Percentiles rank a stretch among this genome's conserved stretches.
These are phyloP conservation scores for Autographa pulchrina DNA, from an alignment of 2,888 invertebrate species.

Conservation along the genomic window DNA sequence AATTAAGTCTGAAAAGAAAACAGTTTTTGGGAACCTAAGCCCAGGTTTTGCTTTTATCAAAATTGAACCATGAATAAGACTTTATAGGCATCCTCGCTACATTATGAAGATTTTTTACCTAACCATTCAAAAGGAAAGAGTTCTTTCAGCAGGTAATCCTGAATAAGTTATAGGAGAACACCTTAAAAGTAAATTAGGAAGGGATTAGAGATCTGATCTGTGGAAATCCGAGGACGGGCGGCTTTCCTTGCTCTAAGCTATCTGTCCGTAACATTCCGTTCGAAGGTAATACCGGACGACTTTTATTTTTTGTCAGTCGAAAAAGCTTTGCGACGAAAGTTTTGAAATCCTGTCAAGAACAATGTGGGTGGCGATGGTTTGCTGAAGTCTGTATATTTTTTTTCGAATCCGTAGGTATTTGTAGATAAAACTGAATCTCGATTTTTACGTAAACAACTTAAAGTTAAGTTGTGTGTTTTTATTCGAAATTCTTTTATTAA, in stretches of 20 bases:
- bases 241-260: slow-evolving; percentile 25
- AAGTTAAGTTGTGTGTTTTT: neutral
- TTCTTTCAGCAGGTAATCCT: slow-evolving; percentile 27
- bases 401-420: neutral
- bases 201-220: slow-evolving; percentile 61
- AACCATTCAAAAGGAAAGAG: neutral
- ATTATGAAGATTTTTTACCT: neutral
- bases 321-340: slow-evolving; percentile 51
- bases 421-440: neutral
- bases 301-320: slow-evolving; percentile 61
- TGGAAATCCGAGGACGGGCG: slow-evolving; percentile 47
- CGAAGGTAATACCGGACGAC: slow-evolving; percentile 44
- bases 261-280: slow-evolving; percentile 18
- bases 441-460: neutral
- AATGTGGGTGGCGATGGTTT: slow-evolving; percentile 32
- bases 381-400: neutral
- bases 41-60: no score
- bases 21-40: no score
- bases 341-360: slow-evolving; percentile 51
- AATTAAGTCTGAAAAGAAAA: no score
- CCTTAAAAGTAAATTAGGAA: slow-evolving; percentile 62
- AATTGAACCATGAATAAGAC: no score
- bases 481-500: neutral
- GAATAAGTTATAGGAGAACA: slow-evolving; percentile 53
- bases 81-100: no score